phyloP scores from a whole-genome alignment of 2,113 vertebrate species.

The Zosterops pallidus region DNA sequence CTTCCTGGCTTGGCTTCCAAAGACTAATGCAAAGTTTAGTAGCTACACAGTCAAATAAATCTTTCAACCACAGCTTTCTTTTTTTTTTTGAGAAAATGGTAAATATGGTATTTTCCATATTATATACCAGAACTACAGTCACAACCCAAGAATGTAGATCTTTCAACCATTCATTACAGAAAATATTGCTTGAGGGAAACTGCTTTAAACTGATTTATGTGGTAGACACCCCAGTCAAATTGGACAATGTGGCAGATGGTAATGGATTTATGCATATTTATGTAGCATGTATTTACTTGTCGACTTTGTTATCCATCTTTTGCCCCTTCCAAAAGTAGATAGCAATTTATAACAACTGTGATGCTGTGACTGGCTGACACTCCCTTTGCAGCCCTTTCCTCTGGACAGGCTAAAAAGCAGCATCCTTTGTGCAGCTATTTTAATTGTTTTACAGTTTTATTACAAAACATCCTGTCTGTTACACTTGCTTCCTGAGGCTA shows the following conservation, averaged over 20 bases:
- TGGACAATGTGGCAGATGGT: slow-evolving; percentile 73
- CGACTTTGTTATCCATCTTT: slow-evolving; percentile 72
- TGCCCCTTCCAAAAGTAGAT: slow-evolving; percentile 57
- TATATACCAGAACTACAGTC: slow-evolving; percentile 59
- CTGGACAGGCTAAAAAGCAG: slow-evolving; percentile 53
- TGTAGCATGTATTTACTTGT: slow-evolving; percentile 73
- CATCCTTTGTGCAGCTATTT: slow-evolving; percentile 72
- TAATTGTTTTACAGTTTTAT: slow-evolving; percentile 81
- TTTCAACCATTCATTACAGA: slow-evolving; percentile 69
- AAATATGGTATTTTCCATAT: slow-evolving; percentile 42
- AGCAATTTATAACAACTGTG: slow-evolving; percentile 66
- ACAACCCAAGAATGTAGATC: slow-evolving; percentile 61
- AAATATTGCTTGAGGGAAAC: slow-evolving; percentile 65
- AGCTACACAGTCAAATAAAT: slow-evolving; percentile 51
- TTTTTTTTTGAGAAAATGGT: slow-evolving; percentile 3
- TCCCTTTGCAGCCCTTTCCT: slow-evolving; percentile 53
- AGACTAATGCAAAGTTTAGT: slow-evolving; percentile 53
- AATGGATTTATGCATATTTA: slow-evolving; percentile 79
- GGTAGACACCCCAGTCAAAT: slow-evolving; percentile 69
- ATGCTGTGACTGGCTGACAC: slow-evolving; percentile 50
- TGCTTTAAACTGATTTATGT: slow-evolving; percentile 76
- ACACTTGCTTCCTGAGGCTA: slow-evolving; percentile 73
- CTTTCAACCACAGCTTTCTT: neutral
- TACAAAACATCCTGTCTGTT: slow-evolving; percentile 78
- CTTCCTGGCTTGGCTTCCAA: slow-evolving; percentile 42